Evolutionary conservation across 2,888 invertebrate genomes (phyloP).

Genomic region (Coelopa pilipes): DNA sequence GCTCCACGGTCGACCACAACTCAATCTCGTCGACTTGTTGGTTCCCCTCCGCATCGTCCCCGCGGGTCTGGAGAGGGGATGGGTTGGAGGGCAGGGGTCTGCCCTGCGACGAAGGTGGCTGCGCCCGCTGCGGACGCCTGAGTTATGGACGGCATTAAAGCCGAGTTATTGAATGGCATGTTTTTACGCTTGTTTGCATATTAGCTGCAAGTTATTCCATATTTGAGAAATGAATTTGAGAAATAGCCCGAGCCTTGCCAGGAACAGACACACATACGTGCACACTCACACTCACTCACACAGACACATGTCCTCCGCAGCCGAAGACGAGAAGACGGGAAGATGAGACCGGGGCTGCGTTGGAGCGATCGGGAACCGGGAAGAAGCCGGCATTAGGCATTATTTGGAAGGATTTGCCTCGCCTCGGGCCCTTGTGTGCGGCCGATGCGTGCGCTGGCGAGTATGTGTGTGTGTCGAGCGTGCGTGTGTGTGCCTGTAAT

Average conservation of each 20-base stretch:
- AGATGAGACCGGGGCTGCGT: no score
- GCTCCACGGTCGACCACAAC: not conserved
- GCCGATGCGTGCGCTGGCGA: no score
- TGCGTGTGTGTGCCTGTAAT: no score
- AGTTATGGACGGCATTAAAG: constrained; percentile 34
- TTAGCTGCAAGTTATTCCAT: not conserved
- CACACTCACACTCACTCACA: no score
- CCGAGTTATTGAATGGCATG: constrained; percentile 31
- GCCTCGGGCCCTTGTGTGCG: no score
- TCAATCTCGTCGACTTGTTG: not conserved
- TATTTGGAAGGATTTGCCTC: no score
- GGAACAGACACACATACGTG: not conserved
- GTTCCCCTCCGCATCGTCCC: not conserved
- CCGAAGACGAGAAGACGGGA: no score
- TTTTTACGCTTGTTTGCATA: constrained; percentile 25
- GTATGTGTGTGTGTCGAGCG: no score
- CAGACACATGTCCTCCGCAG: not conserved
- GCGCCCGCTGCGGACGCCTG: not conserved
- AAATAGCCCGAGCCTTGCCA: not conserved
- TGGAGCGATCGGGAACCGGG: no score
- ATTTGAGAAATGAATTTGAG: constrained; percentile 13
- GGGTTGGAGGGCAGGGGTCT: not conserved
- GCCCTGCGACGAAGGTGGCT: not conserved
- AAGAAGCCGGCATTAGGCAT: no score
- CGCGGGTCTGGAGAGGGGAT: no score